phyloP scores from a whole-genome alignment of 2,797 vertebrate species.

The Danio kyathit region DNA sequence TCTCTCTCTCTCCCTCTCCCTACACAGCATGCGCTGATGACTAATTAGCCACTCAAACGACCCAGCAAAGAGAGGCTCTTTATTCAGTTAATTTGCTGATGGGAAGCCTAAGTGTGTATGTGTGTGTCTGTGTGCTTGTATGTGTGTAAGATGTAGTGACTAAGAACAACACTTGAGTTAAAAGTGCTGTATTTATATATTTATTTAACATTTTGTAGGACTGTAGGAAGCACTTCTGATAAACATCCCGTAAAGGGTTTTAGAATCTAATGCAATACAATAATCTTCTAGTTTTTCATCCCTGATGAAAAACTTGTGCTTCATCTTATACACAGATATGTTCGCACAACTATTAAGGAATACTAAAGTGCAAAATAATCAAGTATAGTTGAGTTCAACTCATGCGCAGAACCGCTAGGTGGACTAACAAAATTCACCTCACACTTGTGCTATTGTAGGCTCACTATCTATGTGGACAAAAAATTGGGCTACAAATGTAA shows the following conservation, averaged over 20 bases:
- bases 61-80: slow-evolving; percentile 65
- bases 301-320: slow-evolving; percentile 2
- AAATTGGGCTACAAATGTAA: too few relatives aligned
- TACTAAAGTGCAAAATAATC: too few relatives aligned
- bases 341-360: too few relatives aligned
- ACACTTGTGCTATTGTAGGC: too few relatives aligned
- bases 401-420: too few relatives aligned
- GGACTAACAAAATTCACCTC: too few relatives aligned
- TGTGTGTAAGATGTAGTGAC: slow-evolving; percentile 52
- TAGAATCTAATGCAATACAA: slow-evolving; percentile 3
- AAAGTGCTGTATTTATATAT: slow-evolving; percentile 21
- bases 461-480: too few relatives aligned
- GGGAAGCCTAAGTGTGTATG: slow-evolving; percentile 61
- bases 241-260: not conserved
- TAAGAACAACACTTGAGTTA: slow-evolving; percentile 54
- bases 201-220: not conserved
- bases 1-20: slow-evolving; percentile 63
- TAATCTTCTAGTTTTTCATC: not conserved
- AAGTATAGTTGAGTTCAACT: too few relatives aligned
- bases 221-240: not conserved
- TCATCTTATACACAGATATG: too few relatives aligned
- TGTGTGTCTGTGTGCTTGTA: slow-evolving; percentile 50
- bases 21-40: slow-evolving; percentile 69
- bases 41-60: slow-evolving; percentile 69
- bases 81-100: slow-evolving; percentile 68